Percentiles rank a stretch among this genome's conserved stretches.
Conservation (phyloP, 2,113 vertebrate species). For the Saiga tatarica region DNA sequence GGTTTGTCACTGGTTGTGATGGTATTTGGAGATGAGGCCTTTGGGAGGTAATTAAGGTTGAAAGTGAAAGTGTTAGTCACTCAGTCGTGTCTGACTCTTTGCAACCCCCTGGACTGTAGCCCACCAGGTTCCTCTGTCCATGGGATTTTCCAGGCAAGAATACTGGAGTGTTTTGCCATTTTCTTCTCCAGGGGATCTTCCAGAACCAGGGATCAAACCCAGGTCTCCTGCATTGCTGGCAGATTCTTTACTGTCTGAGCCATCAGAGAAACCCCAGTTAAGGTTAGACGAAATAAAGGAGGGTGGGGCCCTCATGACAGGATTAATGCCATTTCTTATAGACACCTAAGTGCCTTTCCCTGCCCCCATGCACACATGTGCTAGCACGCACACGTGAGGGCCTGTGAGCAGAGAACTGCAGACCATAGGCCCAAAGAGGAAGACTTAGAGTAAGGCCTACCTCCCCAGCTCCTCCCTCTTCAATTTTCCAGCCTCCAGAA, state of each 20-base stretch:
- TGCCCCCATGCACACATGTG: not conserved
- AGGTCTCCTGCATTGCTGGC: not conserved
- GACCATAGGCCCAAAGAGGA: not conserved
- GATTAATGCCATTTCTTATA: not conserved
- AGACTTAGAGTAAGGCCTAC: not conserved
- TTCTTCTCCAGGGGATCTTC: not conserved
- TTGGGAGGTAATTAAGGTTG: not conserved
- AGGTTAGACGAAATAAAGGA: not conserved
- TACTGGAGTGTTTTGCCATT: not conserved
- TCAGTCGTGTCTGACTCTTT: not conserved
- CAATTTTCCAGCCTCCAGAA: not conserved
- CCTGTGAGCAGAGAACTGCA: rapidly evolving
- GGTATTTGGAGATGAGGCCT: not conserved
- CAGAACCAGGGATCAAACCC: not conserved
- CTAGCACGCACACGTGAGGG: rapidly evolving
- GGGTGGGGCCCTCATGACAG: not conserved
- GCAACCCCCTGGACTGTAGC: not conserved
- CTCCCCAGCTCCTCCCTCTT: not conserved
- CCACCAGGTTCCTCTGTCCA: not conserved
- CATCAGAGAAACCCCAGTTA: not conserved
- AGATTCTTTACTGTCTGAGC: not conserved
- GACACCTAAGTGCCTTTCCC: not conserved
- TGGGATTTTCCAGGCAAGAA: not conserved
- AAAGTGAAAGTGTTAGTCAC: not conserved
- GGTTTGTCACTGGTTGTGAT: not conserved